Percentiles rank a stretch among this genome's conserved stretches.
These are phyloP conservation scores for Recurvirostra avosetta DNA, from an alignment of 2,113 vertebrate genomes.

Conservation along the genomic window DNA sequence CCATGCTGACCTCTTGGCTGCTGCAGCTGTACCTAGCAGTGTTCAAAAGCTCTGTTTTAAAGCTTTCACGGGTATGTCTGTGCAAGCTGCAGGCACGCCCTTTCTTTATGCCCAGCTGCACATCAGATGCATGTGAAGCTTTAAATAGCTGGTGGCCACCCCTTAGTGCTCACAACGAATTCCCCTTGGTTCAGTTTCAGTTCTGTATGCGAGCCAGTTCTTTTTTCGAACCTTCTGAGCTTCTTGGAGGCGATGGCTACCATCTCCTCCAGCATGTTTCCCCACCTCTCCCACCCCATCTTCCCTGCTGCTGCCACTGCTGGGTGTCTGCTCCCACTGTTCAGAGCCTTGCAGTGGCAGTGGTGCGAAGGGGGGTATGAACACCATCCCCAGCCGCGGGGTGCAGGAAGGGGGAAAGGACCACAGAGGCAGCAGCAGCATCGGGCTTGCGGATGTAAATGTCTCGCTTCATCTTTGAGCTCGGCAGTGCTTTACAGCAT, in stretches of 20 bases:
- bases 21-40: neutral
- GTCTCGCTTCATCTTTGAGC: neutral
- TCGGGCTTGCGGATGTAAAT: fast-evolving
- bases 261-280: fast-evolving
- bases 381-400: neutral
- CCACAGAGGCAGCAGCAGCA: neutral
- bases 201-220: neutral
- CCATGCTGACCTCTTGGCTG: neutral
- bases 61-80: neutral
- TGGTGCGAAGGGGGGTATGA: fast-evolving
- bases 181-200: conserved; percentile 12
- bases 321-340: neutral
- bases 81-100: neutral
- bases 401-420: neutral
- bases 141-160: neutral
- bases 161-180: neutral
- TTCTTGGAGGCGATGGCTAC: neutral
- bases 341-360: neutral
- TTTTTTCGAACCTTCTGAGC: neutral
- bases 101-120: neutral
- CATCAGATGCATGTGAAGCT: neutral
- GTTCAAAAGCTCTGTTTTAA: neutral
- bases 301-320: neutral
- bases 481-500: neutral
- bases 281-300: neutral